Conservation (phyloP, 2,888 invertebrate genomes). For the Andricus quercusramuli region DNA sequence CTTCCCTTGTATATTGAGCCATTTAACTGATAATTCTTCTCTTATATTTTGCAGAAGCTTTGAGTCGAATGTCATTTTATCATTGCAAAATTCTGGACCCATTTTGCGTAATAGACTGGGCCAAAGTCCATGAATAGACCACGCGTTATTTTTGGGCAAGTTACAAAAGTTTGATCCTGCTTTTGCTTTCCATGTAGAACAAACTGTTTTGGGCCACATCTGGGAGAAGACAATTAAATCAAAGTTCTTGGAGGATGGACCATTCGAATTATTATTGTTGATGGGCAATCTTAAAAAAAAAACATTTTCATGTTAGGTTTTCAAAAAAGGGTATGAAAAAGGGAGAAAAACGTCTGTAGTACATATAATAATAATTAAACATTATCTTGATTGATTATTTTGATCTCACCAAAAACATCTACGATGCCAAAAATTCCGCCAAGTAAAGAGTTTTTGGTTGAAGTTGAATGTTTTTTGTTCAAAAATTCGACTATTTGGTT, state of each 20-base stretch:
- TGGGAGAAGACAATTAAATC: slow-evolving; percentile 90
- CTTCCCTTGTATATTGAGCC: slow-evolving; percentile 86
- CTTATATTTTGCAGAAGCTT: slow-evolving; percentile 81
- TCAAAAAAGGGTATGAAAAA: no score
- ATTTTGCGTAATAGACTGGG: slow-evolving; percentile 85
- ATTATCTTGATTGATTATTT: no score
- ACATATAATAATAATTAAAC: no score
- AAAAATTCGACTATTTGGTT: no score
- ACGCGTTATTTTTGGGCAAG: slow-evolving; percentile 82
- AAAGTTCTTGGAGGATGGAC: slow-evolving; percentile 79
- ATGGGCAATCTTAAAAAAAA: not conserved
- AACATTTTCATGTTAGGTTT: not conserved
- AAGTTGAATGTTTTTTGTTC: no score
- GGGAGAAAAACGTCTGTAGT: no score
- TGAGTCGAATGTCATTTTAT: no score
- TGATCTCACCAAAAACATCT: no score
- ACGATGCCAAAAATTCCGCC: no score
- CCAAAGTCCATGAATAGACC: slow-evolving; percentile 92
- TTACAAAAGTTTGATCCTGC: slow-evolving; percentile 81
- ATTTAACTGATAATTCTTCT: slow-evolving; percentile 81
- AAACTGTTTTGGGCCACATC: slow-evolving; percentile 88
- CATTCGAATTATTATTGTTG: not conserved
- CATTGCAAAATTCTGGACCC: not conserved
- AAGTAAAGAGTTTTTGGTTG: no score
- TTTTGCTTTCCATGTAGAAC: slow-evolving; percentile 84